phyloP scores from a whole-genome alignment of 53 echinoderm and acorn worm species.

The Holothuria leucospilota region DNA sequence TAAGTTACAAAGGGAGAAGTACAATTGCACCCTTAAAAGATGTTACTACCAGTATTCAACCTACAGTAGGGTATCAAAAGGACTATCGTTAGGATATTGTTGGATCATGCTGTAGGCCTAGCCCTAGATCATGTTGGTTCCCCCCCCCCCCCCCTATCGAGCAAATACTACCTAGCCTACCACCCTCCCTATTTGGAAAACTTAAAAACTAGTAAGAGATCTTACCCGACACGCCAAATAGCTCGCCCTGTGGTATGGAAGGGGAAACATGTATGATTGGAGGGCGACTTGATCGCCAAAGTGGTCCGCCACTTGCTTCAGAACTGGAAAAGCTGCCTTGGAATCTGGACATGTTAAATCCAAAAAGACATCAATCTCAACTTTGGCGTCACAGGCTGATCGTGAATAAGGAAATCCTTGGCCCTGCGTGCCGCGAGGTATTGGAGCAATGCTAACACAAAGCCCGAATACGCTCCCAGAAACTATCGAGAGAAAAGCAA shows the following conservation, averaged over 20 bases:
- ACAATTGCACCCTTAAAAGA: no score
- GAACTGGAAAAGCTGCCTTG: slow-evolving; percentile 47
- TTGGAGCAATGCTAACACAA: background rate
- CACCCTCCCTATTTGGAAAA: no score
- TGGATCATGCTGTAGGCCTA: no score
- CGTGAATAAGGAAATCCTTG: slow-evolving; percentile 14
- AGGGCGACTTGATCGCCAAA: slow-evolving; percentile 34
- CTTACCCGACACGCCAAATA: slow-evolving; percentile 44
- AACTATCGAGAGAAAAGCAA: background rate
- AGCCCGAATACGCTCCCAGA: background rate
- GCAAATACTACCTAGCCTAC: no score
- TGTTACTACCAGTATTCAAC: no score
- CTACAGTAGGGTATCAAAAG: no score
- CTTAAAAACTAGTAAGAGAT: background rate
- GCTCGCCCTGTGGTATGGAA: slow-evolving; percentile 52
- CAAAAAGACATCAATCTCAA: slow-evolving; percentile 44
- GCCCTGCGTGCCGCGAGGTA: background rate
- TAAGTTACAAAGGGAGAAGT: no score
- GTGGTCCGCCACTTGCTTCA: slow-evolving; percentile 38
- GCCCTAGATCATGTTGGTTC: no score
- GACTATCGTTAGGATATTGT: no score
- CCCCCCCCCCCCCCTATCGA: no score
- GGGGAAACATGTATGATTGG: slow-evolving; percentile 46
- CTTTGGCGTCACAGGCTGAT: slow-evolving; percentile 7
- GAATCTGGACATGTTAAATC: slow-evolving; percentile 54